phyloP scores from a whole-genome alignment of 2,797 vertebrate species.

The Austrolebias charrua region DNA sequence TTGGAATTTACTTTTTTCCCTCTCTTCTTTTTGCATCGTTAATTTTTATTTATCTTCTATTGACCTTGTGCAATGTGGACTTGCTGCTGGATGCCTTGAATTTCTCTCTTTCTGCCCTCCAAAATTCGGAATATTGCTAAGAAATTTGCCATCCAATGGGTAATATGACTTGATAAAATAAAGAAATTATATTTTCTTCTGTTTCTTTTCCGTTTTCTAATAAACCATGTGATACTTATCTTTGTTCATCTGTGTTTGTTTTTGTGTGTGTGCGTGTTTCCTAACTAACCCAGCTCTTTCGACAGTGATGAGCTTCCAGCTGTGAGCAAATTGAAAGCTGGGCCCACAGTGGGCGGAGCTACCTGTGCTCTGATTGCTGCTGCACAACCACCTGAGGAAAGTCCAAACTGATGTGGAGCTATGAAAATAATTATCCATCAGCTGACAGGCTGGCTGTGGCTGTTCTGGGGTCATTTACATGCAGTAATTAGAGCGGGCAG shows the following conservation, averaged over 20 bases:
- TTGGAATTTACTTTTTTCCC: no score
- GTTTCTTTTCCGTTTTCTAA: slow-evolving; percentile 17
- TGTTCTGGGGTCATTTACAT: slow-evolving; percentile 74
- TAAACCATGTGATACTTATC: slow-evolving; percentile 21
- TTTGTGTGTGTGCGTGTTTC: slow-evolving; percentile 7
- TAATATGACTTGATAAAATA: neutral
- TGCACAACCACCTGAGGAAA: slow-evolving; percentile 66
- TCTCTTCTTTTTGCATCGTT: no score
- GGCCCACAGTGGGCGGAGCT: slow-evolving; percentile 56
- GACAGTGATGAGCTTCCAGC: slow-evolving; percentile 53
- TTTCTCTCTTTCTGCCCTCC: no score
- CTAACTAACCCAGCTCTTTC: slow-evolving; percentile 39
- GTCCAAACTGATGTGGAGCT: slow-evolving; percentile 74
- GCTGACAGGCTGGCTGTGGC: slow-evolving; percentile 62
- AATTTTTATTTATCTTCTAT: no score
- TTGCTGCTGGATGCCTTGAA: no score
- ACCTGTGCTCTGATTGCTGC: slow-evolving; percentile 55
- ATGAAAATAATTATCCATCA: slow-evolving; percentile 79
- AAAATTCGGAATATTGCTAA: no score
- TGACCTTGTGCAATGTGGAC: no score
- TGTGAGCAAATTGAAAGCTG: slow-evolving; percentile 72
- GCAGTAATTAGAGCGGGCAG: slow-evolving; percentile 75
- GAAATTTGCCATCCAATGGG: slow-evolving; percentile 8
- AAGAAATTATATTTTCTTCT: neutral
- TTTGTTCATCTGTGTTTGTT: neutral